Evolutionary conservation across 2,797 vertebrate species (phyloP).

Genomic region (Myotis vivesi): DNA sequence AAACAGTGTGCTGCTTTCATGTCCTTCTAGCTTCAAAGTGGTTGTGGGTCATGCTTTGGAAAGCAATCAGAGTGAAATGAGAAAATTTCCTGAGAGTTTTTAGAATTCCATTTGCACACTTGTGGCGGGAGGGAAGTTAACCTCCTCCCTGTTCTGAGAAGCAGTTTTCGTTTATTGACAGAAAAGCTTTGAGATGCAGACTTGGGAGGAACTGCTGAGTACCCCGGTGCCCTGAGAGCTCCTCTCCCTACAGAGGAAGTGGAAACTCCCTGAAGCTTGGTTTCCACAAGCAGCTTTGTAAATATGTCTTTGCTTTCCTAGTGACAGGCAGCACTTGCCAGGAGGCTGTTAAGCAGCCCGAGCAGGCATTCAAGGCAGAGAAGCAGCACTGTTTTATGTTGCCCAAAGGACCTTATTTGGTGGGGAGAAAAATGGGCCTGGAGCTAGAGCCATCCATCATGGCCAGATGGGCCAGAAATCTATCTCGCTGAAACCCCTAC

Average conservation of each 20-base stretch:
- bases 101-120: background rate
- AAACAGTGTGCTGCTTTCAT: background rate
- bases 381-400: background rate
- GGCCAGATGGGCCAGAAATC: background rate
- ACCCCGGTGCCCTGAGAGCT: accelerated
- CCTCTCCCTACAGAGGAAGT: background rate
- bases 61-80: background rate
- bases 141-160: background rate
- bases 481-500: background rate
- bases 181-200: background rate
- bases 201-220: background rate
- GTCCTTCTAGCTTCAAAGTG: background rate
- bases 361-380: background rate
- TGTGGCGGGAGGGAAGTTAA: background rate
- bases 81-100: background rate
- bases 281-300: slow-evolving; percentile 13
- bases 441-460: background rate
- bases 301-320: background rate
- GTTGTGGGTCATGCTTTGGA: background rate
- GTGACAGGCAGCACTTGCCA: background rate
- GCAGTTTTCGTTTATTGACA: background rate
- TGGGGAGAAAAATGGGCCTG: background rate
- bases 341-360: background rate
- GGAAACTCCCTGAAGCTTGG: background rate
- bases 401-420: background rate